Evolutionary conservation across 2,888 invertebrate species (phyloP), one percentile per base, ranked within the genome.

Genomic region (Ormyrus thymus): DNA sequence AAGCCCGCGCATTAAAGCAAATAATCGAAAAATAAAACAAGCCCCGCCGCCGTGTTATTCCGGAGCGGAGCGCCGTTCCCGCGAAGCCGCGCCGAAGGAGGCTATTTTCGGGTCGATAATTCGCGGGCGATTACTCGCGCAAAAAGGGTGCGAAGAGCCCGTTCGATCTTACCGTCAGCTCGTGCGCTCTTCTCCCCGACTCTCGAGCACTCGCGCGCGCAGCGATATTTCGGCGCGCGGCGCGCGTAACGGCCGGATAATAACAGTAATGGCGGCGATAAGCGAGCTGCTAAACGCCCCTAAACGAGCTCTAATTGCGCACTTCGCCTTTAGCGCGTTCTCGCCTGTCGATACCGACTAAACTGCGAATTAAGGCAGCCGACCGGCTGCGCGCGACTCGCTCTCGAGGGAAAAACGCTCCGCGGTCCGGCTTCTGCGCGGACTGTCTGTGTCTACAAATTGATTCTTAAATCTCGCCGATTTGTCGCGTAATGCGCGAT

Each of bases 291-390:
- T 89, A 89, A 90, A 89, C 87, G 88, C 84, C 86, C 85, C 84
- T 89, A 89, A 89, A 89, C 87, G 89, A 89, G 88, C 86, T 83
- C 87, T 89, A 89, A 90, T 89, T 89, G 86, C 83, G 86, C 83
- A 79, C 76, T 84, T 82, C 78, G 82, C 58, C 61, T 48, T 73
- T 55, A 50, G 48, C 73, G 56, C 66, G 61, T 56, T 73, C 64
- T 68, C 76, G 65, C 45, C 48, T 46, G 48, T 53, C 61, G 29
- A 29, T 29, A 29, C 29, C 29, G 29, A 29, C 29, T 3, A 29
- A 81, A 83, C 81, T 81, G 81, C 83, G 84, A 85, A 85, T 85
- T 82, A 81, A 80, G 81, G 77, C 29, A 80, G 45, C 29, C 13
- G 10, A 55, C 58, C 13, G 56, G 6, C 2, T 9, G 46, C 59